Percentiles rank a stretch among this genome's conserved stretches.
Conservation (phyloP, 2,888 invertebrate species). For the Drosophila borborema region DNA sequence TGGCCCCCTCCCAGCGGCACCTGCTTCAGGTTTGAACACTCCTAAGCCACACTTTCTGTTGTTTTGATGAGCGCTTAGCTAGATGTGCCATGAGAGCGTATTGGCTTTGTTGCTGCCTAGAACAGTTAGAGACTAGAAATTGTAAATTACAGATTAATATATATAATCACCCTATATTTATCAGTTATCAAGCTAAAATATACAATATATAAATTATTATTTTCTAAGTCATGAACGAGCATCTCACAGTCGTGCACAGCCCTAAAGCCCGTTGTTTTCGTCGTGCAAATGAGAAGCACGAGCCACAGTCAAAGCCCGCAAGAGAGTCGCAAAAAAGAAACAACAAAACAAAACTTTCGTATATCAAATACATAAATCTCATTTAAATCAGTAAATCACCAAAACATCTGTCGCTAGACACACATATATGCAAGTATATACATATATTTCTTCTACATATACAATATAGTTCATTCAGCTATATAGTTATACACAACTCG, state of each 20-base stretch:
- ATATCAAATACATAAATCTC: not conserved
- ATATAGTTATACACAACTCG: not conserved
- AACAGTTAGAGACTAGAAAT: no score
- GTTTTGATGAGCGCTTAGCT: slow-evolving; percentile 1
- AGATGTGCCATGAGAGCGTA: not conserved
- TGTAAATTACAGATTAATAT: no score
- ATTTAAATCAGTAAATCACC: not conserved
- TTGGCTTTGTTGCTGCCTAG: not conserved
- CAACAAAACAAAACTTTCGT: not conserved
- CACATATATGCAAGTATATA: not conserved
- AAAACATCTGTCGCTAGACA: not conserved
- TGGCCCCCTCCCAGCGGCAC: not conserved
- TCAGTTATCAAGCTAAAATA: not conserved
- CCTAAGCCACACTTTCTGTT: not conserved
- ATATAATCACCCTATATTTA: no score
- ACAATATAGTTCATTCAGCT: not conserved
- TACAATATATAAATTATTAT: not conserved
- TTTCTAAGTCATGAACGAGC: not conserved
- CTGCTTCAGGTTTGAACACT: not conserved
- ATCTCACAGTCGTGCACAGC: not conserved
- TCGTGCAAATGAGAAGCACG: slow-evolving; percentile 55
- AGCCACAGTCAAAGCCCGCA: slow-evolving; percentile 30
- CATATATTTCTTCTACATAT: not conserved
- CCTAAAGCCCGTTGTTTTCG: not conserved
- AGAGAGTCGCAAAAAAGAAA: not conserved